These are phyloP conservation scores for Notoglanidium macrostoma DNA, from an alignment of 2,797 vertebrate genomes.

Conservation along the genomic window DNA sequence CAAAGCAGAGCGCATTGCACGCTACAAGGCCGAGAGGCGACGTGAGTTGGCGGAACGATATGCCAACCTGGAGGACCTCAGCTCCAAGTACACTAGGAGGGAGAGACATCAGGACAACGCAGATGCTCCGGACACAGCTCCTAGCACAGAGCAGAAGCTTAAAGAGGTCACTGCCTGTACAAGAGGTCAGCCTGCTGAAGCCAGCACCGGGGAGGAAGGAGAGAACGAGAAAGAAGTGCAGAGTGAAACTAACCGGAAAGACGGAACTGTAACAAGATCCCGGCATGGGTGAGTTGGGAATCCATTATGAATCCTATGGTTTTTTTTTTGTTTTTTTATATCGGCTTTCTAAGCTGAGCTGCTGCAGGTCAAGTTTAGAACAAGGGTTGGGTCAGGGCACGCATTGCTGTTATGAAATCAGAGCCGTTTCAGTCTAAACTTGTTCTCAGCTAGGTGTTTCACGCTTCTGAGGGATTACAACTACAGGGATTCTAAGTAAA, in stretches of 20 bases:
- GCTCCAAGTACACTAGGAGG: conserved; percentile 70
- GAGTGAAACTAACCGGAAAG: conserved; percentile 43
- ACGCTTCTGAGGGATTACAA: conserved; percentile 45
- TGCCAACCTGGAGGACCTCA: conserved; percentile 72
- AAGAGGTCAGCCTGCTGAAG: conserved; percentile 58
- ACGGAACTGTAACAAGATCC: conserved; percentile 35
- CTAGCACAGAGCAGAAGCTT: conserved; percentile 53
- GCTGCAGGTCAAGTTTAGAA: conserved; percentile 1
- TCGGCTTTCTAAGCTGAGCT: background rate
- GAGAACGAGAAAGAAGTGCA: conserved; percentile 54
- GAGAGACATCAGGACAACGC: conserved; percentile 64
- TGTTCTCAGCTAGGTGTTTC: conserved; percentile 44
- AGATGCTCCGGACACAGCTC: conserved; percentile 57
- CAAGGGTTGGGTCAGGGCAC: conserved; percentile 38
- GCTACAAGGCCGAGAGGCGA: conserved; percentile 81
- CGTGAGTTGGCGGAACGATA: conserved; percentile 78
- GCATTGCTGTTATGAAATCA: conserved; percentile 56
- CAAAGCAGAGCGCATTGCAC: conserved; percentile 81
- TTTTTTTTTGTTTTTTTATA: background rate
- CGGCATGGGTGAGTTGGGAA: conserved; percentile 27
- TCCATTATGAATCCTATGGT: background rate
- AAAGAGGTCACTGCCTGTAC: conserved; percentile 51
- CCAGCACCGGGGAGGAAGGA: conserved; percentile 48
- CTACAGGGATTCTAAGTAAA: conserved; percentile 28
- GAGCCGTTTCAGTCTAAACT: conserved; percentile 53